Evolutionary conservation across 2,113 vertebrate species (phyloP).

Genomic region (Peromyscus leucopus): DNA sequence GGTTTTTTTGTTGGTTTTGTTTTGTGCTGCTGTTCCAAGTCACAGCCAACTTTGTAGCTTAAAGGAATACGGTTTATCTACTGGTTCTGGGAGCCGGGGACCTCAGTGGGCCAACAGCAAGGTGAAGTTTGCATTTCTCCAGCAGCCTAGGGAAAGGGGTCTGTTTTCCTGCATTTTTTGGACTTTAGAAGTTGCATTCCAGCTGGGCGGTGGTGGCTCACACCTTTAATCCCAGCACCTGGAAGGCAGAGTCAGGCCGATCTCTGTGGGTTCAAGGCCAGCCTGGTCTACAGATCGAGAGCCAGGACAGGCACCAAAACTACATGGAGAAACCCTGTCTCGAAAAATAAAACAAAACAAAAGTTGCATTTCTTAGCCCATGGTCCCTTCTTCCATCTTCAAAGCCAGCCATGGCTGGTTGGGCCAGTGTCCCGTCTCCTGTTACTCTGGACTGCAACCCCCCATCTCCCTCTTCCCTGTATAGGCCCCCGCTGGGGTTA

Average conservation of each 20-base stretch:
- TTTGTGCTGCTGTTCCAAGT: background rate
- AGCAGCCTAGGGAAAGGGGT: background rate
- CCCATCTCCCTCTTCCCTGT: background rate
- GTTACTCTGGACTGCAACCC: fast-evolving
- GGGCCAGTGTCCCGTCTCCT: too few relatives aligned
- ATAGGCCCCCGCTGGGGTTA: too few relatives aligned
- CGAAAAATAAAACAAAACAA: too few relatives aligned
- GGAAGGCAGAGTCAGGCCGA: too few relatives aligned
- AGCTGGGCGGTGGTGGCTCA: too few relatives aligned
- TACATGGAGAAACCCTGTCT: too few relatives aligned
- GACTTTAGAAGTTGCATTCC: background rate
- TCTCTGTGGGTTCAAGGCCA: too few relatives aligned
- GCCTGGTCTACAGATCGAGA: too few relatives aligned
- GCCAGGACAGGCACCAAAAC: too few relatives aligned
- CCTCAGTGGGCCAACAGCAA: background rate
- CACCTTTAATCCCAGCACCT: too few relatives aligned
- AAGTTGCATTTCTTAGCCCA: background rate
- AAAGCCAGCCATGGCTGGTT: background rate
- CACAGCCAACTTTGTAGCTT: background rate
- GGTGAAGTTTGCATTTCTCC: too few relatives aligned
- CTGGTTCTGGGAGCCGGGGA: background rate
- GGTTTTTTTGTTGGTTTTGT: background rate
- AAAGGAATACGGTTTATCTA: background rate
- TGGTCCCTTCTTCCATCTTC: background rate
- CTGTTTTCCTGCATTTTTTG: background rate